A percentile compares a stretch with the other conserved stretches of the same genome.
Evolutionary conservation across 2,113 vertebrate genomes (phyloP).

Genomic region (Macrotus californicus): DNA sequence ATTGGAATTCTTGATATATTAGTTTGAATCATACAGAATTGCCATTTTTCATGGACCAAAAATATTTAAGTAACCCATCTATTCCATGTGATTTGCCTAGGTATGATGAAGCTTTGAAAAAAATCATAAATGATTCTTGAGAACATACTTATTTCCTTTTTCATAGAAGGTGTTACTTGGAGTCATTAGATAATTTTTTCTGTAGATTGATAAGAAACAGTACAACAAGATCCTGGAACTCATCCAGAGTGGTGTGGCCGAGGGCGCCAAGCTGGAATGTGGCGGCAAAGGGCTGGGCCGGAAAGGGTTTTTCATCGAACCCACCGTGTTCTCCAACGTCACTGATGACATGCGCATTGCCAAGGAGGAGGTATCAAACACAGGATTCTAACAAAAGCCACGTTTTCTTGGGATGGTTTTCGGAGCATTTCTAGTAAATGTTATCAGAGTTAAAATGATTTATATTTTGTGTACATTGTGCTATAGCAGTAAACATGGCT

Average conservation of each 20-base stretch:
- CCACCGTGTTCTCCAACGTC: conserved; percentile 97
- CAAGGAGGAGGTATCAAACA: conserved; percentile 92
- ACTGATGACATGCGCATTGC: conserved; percentile 97
- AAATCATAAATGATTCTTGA: neutral
- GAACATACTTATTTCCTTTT: neutral
- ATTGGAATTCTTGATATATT: neutral
- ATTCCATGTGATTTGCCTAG: neutral
- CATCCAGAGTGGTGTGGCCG: conserved; percentile 93
- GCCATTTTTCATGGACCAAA: neutral
- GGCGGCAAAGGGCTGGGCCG: conserved; percentile 93
- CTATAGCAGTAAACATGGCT: neutral
- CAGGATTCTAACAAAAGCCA: neutral
- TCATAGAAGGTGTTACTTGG: neutral
- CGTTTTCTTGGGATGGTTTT: neutral
- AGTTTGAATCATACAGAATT: neutral
- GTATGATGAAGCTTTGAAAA: neutral
- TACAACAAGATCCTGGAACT: conserved; percentile 93
- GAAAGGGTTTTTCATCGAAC: conserved; percentile 98
- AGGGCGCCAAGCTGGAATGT: conserved; percentile 96
- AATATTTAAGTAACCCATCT: neutral
- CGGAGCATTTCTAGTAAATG: neutral
- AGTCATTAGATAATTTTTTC: conserved; percentile 24
- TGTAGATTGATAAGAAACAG: conserved; percentile 93
- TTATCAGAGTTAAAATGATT: neutral
- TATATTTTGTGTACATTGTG: neutral